These are phyloP conservation scores for Conomelus anceps DNA, from an alignment of 2,888 invertebrate species.

Conservation along the genomic window DNA sequence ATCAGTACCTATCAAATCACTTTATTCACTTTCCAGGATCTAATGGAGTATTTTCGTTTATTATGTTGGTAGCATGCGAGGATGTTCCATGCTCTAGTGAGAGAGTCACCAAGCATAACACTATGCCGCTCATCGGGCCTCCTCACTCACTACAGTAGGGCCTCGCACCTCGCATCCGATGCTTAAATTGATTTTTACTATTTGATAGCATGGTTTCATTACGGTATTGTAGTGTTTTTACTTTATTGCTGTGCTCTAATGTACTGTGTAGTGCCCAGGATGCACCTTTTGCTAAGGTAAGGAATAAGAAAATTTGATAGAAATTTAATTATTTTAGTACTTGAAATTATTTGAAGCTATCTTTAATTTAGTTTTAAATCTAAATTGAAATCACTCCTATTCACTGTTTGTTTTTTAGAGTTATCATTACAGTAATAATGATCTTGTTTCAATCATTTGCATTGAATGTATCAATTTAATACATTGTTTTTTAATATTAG, in stretches of 20 bases:
- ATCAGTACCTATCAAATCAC: not conserved
- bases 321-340: not conserved
- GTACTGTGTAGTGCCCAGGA: not conserved
- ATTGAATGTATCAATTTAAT: too few species aligned
- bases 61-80: not conserved
- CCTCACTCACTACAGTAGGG: not conserved
- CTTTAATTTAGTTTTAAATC: too few species aligned
- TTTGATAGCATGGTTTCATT: not conserved
- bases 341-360: too few species aligned
- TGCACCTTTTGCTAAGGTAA: not conserved
- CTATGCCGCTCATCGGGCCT: not conserved
- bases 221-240: not conserved
- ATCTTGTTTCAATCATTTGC: too few species aligned
- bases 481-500: too few species aligned
- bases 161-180: not conserved
- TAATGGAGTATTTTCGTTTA: not conserved
- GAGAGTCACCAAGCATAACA: not conserved
- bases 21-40: not conserved
- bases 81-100: not conserved
- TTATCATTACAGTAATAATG: too few species aligned
- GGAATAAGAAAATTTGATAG: not conserved
- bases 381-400: too few species aligned
- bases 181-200: not conserved
- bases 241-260: not conserved
- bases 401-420: too few species aligned